Conservation (phyloP, 1,140 invertebrate species). For the Bombyx mandarina region DNA sequence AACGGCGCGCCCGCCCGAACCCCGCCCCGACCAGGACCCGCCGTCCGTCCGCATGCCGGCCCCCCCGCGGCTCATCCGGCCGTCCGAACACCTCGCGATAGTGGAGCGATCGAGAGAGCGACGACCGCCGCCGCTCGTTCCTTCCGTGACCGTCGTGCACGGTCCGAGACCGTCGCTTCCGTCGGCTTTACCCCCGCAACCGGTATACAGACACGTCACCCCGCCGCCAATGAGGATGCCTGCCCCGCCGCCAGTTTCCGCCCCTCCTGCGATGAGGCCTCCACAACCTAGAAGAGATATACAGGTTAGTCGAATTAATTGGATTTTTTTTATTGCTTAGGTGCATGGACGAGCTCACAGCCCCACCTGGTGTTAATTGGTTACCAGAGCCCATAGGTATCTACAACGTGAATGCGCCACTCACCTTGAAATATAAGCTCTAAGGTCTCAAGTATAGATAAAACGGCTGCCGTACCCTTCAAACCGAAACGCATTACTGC, state of each 20-base stretch:
- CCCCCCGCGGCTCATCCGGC: constrained; percentile 52
- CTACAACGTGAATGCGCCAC: no score
- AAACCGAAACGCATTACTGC: no score
- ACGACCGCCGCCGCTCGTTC: constrained; percentile 35
- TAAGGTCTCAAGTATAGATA: no score
- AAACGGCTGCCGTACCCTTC: no score
- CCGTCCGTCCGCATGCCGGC: constrained; percentile 25
- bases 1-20: constrained; percentile 29
- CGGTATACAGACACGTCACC: constrained; percentile 29
- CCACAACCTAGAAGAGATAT: constrained; percentile 49
- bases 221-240: constrained; percentile 45
- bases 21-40: constrained; percentile 16
- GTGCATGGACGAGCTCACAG: no score
- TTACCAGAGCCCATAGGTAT: no score
- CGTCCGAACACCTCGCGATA: constrained; percentile 54
- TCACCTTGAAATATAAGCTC: no score
- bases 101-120: constrained; percentile 43
- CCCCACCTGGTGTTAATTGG: no score
- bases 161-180: constrained; percentile 24
- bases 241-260: constrained; percentile 30
- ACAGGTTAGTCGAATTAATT: constrained; percentile 34
- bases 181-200: constrained; percentile 9
- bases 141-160: constrained; percentile 38
- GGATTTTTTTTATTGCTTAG: no score
- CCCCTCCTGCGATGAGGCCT: constrained; percentile 37